A percentile compares a stretch with the other conserved stretches of the same genome.
These are phyloP conservation scores for Hypothenemus hampei DNA, from an alignment of 1,140 invertebrate genomes.

Conservation along the genomic window DNA sequence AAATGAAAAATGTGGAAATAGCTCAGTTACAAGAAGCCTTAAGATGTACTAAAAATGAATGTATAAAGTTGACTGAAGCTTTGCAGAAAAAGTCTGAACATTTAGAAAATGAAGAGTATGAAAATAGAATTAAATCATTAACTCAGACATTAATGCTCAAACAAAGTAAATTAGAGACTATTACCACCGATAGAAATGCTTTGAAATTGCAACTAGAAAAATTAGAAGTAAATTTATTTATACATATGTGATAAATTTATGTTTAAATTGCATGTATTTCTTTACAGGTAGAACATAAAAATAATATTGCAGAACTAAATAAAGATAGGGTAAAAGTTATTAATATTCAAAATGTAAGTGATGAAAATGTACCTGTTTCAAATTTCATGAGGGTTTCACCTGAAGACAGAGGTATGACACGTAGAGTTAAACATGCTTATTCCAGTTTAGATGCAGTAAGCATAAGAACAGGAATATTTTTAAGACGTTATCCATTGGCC, in stretches of 20 bases:
- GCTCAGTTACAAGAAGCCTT: conserved; percentile 49
- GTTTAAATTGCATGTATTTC: too few relatives aligned
- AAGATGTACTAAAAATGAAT: conserved; percentile 27
- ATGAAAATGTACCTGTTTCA: conserved; percentile 66
- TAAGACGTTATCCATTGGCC: conserved; percentile 74
- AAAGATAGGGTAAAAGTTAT: conserved; percentile 44
- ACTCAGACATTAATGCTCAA: conserved; percentile 78
- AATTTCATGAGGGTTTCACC: conserved; percentile 69
- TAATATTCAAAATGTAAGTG: conserved; percentile 61
- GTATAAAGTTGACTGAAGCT: conserved; percentile 25
- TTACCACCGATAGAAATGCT: conserved; percentile 76
- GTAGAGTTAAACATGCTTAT: conserved; percentile 75
- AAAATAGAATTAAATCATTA: conserved; percentile 62
- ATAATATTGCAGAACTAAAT: conserved; percentile 31
- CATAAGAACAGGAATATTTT: conserved; percentile 71
- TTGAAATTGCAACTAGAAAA: conserved; percentile 72
- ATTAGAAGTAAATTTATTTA: conserved; percentile 54
- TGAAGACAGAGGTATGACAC: conserved; percentile 70
- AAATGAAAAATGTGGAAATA: conserved; percentile 41
- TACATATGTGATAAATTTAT: background rate
- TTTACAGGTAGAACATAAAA: conserved; percentile 39
- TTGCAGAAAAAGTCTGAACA: conserved; percentile 20
- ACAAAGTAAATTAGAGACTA: conserved; percentile 68
- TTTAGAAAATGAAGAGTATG: conserved; percentile 51
- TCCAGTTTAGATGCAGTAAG: conserved; percentile 71